Conservation (phyloP, 2,113 vertebrate species). For the Malurus cyaneus region DNA sequence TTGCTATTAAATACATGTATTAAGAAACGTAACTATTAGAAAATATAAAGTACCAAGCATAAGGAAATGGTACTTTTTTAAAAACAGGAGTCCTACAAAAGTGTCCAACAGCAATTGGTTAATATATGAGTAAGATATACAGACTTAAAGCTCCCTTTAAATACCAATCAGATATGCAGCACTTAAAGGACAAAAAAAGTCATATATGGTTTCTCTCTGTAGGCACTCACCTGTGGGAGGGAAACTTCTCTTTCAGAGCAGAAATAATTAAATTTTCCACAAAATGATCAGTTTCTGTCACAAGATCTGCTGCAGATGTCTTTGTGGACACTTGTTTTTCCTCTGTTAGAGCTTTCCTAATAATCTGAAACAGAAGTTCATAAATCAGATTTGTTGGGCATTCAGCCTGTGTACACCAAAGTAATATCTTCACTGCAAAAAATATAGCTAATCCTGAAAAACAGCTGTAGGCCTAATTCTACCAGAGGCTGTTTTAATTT, state of each 20-base stretch:
- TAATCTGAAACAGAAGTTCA: conserved; percentile 73
- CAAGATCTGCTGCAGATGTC: conserved; percentile 85
- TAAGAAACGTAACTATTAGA: not conserved
- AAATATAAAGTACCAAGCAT: not conserved
- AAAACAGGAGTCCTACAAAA: not conserved
- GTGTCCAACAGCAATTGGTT: not conserved
- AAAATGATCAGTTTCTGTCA: conserved; percentile 86
- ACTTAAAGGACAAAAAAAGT: not conserved
- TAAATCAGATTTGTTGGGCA: not conserved
- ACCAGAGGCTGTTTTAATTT: not conserved
- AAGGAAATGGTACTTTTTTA: not conserved
- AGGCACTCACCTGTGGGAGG: conserved; percentile 82
- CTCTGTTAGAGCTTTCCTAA: conserved; percentile 80
- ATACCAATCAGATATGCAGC: not conserved
- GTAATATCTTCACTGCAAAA: not conserved
- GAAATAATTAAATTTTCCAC: conserved; percentile 87
- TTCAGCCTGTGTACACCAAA: not conserved
- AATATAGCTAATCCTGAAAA: not conserved
- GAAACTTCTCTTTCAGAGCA: conserved; percentile 81
- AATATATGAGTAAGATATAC: not conserved
- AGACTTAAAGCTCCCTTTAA: not conserved
- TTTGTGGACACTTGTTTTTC: conserved; percentile 86
- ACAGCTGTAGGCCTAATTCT: not conserved
- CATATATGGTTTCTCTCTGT: not conserved
- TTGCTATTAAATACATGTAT: not conserved